phyloP scores from a whole-genome alignment of 2,113 vertebrate species.

The Zosterops hypoxanthus region DNA sequence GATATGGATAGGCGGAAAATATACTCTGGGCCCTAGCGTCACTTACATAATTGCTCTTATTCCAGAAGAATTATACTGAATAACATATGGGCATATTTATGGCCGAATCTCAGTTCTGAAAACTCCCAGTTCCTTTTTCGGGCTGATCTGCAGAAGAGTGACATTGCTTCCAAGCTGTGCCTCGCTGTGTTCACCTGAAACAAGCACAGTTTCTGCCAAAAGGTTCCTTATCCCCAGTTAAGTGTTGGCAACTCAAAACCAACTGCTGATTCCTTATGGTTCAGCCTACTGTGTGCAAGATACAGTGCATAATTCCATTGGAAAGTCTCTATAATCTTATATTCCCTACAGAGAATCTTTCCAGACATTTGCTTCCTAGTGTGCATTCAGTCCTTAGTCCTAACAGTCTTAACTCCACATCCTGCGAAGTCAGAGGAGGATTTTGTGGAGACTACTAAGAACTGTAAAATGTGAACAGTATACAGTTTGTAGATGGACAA shows the following conservation, averaged over 20 bases:
- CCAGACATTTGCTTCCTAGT: not conserved
- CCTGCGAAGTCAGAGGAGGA: not conserved
- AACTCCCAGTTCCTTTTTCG: not conserved
- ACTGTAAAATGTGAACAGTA: not conserved
- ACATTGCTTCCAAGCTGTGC: not conserved
- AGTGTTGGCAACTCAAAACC: not conserved
- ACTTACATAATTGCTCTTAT: not conserved
- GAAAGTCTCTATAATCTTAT: not conserved
- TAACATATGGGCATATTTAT: not conserved
- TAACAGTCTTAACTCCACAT: not conserved
- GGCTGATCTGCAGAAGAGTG: not conserved
- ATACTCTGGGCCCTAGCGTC: not conserved
- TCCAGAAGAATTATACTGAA: not conserved
- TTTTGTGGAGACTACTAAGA: not conserved
- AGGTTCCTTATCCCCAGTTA: not conserved
- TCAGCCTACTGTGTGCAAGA: not conserved
- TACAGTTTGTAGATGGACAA: not conserved
- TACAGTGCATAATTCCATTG: not conserved
- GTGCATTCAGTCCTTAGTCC: accelerated
- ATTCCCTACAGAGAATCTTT: not conserved
- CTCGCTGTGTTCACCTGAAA: not conserved
- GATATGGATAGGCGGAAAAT: not conserved
- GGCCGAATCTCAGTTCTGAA: not conserved
- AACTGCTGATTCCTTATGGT: not conserved
- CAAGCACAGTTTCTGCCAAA: not conserved